Evolutionary conservation across 1,140 invertebrate genomes (phyloP).

Genomic region (Popillia japonica): DNA sequence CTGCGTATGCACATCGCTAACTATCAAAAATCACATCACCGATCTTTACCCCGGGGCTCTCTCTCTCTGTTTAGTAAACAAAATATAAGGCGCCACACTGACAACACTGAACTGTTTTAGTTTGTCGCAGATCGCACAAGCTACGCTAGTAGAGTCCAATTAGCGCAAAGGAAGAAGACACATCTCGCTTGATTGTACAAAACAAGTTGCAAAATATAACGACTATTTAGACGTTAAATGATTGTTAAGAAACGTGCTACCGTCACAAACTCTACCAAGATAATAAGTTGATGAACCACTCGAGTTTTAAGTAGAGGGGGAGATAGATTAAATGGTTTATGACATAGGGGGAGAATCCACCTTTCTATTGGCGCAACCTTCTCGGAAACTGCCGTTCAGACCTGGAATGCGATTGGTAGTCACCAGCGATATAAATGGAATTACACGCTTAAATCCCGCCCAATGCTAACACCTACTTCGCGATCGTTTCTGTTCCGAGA

Average conservation of each 20-base stretch:
- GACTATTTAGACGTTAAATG: conserved; percentile 41
- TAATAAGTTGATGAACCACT: conserved; percentile 54
- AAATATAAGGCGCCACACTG: not conserved
- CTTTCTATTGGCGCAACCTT: conserved; percentile 41
- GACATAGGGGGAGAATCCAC: conserved; percentile 38
- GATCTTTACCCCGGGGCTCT: not conserved
- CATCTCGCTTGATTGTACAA: not conserved
- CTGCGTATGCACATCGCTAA: not conserved
- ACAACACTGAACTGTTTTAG: not conserved
- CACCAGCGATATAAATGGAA: conserved; percentile 51
- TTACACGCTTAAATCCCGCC: conserved; percentile 46
- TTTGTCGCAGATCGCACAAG: not conserved
- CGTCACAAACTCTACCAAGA: conserved; percentile 55
- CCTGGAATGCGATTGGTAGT: conserved; percentile 44
- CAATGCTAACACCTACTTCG: conserved; percentile 48
- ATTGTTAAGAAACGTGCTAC: conserved; percentile 52
- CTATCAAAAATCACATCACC: not conserved
- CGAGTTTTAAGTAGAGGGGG: conserved; percentile 42
- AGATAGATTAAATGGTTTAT: conserved; percentile 40
- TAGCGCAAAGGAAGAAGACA: not conserved
- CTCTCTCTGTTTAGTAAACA: not conserved
- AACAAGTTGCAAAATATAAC: conserved; percentile 21
- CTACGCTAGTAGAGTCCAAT: not conserved
- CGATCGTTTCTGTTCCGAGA: not conserved
- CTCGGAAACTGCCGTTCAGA: conserved; percentile 32